phyloP scores from a whole-genome alignment of 1,140 invertebrate genomes.

The Proctacanthus coquilletti region DNA sequence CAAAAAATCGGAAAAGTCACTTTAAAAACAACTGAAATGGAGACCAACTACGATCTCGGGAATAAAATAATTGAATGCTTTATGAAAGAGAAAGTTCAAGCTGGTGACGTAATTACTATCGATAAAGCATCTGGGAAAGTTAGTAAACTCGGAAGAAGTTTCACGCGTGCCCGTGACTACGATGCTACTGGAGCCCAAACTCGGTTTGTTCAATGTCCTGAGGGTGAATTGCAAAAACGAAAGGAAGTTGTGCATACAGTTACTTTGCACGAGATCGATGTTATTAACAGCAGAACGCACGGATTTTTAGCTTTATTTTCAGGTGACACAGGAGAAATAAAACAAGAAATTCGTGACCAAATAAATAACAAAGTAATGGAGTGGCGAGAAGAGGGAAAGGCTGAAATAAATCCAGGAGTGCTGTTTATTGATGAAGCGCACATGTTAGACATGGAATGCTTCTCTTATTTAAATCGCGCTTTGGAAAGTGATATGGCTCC shows the following conservation, averaged over 20 bases:
- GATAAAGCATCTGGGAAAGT: conserved; percentile 98
- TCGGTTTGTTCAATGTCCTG: conserved; percentile 95
- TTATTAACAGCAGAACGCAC: conserved; percentile 93
- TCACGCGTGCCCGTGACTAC: conserved; percentile 90
- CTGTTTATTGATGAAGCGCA: conserved; percentile 90
- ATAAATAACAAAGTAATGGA: conserved; percentile 97
- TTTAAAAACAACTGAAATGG: conserved; percentile 98
- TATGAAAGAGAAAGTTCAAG: conserved; percentile 93
- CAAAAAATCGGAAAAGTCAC: conserved; percentile 88
- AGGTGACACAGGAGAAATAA: conserved; percentile 97
- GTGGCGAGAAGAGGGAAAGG: conserved; percentile 98
- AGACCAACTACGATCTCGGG: conserved; percentile 96
- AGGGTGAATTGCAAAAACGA: conserved; percentile 96
- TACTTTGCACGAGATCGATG: conserved; percentile 96
- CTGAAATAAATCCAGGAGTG: conserved; percentile 94
- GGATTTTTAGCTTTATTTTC: conserved; percentile 96
- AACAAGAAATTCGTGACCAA: conserved; percentile 92
- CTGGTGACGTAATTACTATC: conserved; percentile 93
- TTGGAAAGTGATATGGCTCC: conserved; percentile 95
- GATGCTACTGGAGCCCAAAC: conserved; percentile 88
- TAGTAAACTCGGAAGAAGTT: conserved; percentile 84
- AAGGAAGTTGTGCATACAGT: conserved; percentile 98
- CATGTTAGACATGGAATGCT: conserved; percentile 98
- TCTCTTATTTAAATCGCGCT: conserved; percentile 93
- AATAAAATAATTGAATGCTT: conserved; percentile 97